Evolutionary conservation across 1,140 invertebrate genomes (phyloP).

Genomic region (Anthonomus grandis): DNA sequence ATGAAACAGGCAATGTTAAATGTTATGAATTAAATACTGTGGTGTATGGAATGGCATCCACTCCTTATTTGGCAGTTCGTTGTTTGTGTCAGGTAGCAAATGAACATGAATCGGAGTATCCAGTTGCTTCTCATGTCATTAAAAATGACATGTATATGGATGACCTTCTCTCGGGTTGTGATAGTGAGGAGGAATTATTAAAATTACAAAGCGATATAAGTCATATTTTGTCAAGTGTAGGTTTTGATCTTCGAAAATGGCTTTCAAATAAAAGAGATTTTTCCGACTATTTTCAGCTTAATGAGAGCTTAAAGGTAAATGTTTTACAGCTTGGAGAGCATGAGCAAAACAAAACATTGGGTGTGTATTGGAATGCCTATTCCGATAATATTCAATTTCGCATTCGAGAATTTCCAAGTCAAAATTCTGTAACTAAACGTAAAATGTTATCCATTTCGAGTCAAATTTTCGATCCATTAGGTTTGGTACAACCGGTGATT

Average conservation of each 20-base stretch:
- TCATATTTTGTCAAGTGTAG: constrained; percentile 6
- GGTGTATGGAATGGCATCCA: constrained; percentile 37
- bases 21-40: constrained; percentile 31
- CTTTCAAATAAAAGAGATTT: too few relatives aligned
- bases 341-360: constrained; percentile 21
- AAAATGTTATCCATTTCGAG: constrained; percentile 27
- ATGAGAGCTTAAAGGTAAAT: neutral
- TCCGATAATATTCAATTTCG: constrained; percentile 14
- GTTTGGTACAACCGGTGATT: constrained; percentile 36
- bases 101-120: constrained; percentile 24
- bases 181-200: constrained; percentile 29
- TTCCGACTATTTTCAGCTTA: neutral
- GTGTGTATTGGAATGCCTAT: constrained; percentile 18
- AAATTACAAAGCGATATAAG: constrained; percentile 14
- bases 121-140: constrained; percentile 30
- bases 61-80: constrained; percentile 37
- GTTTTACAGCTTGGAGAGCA: neutral
- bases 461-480: constrained; percentile 37
- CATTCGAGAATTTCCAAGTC: constrained; percentile 1
- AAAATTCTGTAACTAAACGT: constrained; percentile 22
- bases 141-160: constrained; percentile 45
- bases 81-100: constrained; percentile 29
- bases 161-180: constrained; percentile 43
- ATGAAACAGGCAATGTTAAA: constrained; percentile 28
- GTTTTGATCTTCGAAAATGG: constrained; percentile 49